phyloP scores from a whole-genome alignment of 2,888 invertebrate species.

The Entomobrya multifasciata region DNA sequence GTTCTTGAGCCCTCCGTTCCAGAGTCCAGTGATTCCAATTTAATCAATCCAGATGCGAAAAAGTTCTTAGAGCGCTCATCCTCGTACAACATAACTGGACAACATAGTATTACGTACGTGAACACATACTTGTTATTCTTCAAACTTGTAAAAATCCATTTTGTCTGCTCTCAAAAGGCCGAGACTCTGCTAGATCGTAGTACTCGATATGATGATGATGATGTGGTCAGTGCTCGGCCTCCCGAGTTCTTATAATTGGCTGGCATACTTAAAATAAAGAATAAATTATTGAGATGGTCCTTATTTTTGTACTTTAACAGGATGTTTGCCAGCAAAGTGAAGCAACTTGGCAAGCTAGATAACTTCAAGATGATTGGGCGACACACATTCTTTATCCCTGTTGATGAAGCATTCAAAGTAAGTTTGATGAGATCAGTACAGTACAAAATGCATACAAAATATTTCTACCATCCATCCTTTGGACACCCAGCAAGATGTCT shows the following conservation, averaged over 20 bases:
- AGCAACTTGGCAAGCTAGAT: conserved; percentile 88
- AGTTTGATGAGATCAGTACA: no score
- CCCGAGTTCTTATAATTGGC: background rate
- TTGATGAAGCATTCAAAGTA: conserved; percentile 94
- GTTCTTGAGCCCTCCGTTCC: conserved; percentile 88
- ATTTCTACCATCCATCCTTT: background rate
- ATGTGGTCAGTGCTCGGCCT: no score
- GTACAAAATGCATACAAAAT: no score
- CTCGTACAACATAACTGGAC: conserved; percentile 75
- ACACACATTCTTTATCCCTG: conserved; percentile 94
- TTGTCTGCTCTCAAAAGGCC: background rate
- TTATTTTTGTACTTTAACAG: conserved; percentile 60
- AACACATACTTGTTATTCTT: background rate
- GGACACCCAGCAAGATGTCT: background rate
- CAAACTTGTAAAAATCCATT: background rate
- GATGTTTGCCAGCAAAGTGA: conserved; percentile 85
- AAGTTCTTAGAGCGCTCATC: conserved; percentile 82
- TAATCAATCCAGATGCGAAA: conserved; percentile 91
- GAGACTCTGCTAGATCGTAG: no score
- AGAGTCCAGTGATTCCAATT: conserved; percentile 82
- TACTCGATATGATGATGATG: no score
- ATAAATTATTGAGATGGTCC: background rate
- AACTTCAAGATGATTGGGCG: conserved; percentile 89
- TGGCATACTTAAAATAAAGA: background rate
- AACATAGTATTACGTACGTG: conserved; percentile 75